A percentile compares a stretch with the other conserved stretches of the same genome.
These are phyloP conservation scores for Esox lucius DNA, from an alignment of 2,797 vertebrate species.

Conservation along the genomic window DNA sequence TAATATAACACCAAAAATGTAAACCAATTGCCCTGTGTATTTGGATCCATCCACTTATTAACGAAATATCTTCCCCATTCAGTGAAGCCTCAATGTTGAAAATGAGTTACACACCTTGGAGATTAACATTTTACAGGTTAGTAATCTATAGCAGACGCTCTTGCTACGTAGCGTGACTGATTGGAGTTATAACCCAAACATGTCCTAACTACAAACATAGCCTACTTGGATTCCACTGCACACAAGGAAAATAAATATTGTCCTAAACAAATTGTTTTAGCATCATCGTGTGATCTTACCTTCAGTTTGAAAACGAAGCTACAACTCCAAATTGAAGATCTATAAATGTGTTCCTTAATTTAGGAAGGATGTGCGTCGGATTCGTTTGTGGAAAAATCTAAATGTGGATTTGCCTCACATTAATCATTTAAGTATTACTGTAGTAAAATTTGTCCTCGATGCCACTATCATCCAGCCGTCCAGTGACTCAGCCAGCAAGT, in stretches of 20 bases:
- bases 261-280: background rate
- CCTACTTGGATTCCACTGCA: background rate
- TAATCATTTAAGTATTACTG: constrained; percentile 43
- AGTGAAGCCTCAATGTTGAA: background rate
- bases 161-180: no score
- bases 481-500: constrained; percentile 50
- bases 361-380: constrained; percentile 34
- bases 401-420: constrained; percentile 57
- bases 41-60: background rate
- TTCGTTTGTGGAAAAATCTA: constrained; percentile 36
- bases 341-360: constrained; percentile 27
- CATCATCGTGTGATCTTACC: constrained; percentile 24
- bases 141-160: no score
- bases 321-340: constrained; percentile 32
- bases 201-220: background rate
- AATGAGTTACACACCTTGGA: background rate
- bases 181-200: no score
- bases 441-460: constrained; percentile 32
- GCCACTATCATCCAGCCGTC: constrained; percentile 53
- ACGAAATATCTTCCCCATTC: background rate
- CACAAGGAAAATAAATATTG: background rate
- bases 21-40: background rate
- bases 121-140: background rate
- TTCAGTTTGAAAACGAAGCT: constrained; percentile 58
- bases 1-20: background rate